A percentile compares a stretch with the other conserved stretches of the same genome.
Evolutionary conservation across 2,113 vertebrate species (phyloP).

Genomic region (Cacatua alba): DNA sequence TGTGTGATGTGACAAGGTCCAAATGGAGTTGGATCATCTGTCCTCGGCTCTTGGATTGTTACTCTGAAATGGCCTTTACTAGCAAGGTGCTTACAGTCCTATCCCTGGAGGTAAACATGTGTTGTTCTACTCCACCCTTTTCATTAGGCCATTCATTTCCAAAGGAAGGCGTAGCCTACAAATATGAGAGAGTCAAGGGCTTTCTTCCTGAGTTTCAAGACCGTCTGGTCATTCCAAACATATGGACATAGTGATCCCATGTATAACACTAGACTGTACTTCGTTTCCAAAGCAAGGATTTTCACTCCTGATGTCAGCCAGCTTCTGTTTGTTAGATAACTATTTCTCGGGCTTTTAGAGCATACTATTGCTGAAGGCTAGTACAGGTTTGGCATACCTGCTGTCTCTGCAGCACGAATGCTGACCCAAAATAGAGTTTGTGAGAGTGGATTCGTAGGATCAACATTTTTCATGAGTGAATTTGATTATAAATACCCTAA

Average conservation of each 20-base stretch:
- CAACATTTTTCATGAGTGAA: not conserved
- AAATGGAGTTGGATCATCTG: fast-evolving
- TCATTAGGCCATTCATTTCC: not conserved
- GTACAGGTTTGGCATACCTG: not conserved
- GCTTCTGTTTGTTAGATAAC: not conserved
- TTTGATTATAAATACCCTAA: not conserved
- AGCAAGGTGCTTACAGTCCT: fast-evolving
- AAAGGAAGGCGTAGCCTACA: not conserved
- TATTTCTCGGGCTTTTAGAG: not conserved
- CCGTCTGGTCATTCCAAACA: not conserved
- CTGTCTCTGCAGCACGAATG: not conserved
- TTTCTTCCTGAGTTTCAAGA: not conserved
- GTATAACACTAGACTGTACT: not conserved
- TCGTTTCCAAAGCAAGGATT: not conserved
- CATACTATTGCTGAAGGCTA: not conserved
- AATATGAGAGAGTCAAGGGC: fast-evolving
- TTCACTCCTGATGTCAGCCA: not conserved
- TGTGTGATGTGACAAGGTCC: not conserved
- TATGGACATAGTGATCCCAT: not conserved
- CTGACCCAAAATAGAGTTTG: not conserved
- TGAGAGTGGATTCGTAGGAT: not conserved
- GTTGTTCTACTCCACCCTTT: fast-evolving
- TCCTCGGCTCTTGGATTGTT: fast-evolving
- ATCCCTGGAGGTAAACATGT: not conserved
- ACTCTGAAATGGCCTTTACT: fast-evolving